A percentile compares a stretch with the other conserved stretches of the same genome.
phyloP scores from a whole-genome alignment of 2,888 invertebrate genomes.

The Scaptomyza flava region DNA sequence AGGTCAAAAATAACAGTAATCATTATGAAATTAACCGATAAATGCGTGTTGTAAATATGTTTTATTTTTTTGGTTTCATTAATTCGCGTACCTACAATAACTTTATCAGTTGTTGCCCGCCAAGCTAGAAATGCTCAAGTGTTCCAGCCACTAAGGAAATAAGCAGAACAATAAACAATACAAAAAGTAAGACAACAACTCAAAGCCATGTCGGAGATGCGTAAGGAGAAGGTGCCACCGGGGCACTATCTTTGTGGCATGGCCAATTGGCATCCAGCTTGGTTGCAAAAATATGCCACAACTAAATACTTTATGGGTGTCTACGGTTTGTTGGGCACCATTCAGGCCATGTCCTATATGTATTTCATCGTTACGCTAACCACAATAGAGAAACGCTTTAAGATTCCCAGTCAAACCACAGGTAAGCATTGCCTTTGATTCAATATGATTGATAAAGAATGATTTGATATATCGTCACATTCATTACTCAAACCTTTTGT shows the following conservation, averaged over 20 bases:
- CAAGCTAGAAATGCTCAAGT: conserved; percentile 39
- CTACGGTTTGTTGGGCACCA: conserved; percentile 87
- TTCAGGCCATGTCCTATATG: conserved; percentile 88
- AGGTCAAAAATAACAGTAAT: too few relatives aligned
- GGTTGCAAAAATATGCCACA: conserved; percentile 87
- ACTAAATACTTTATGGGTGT: conserved; percentile 87
- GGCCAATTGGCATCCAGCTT: conserved; percentile 86
- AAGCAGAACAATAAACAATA: conserved; percentile 7
- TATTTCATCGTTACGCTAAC: conserved; percentile 88
- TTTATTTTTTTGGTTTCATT: conserved; percentile 2
- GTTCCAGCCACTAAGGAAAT: conserved; percentile 13
- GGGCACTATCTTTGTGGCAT: conserved; percentile 85
- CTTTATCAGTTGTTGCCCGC: conserved; percentile 26
- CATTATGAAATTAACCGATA: not conserved
- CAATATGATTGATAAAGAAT: not conserved
- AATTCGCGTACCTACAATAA: conserved; percentile 20
- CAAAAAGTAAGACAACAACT: not conserved
- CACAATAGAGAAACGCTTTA: conserved; percentile 88
- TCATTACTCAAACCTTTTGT: not conserved
- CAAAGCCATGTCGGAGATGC: conserved; percentile 55
- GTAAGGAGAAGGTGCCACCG: conserved; percentile 52
- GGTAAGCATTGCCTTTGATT: conserved; percentile 83
- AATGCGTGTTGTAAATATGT: conserved; percentile 1
- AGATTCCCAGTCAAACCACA: conserved; percentile 88
- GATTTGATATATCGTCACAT: conserved; percentile 1